Conservation (phyloP, 2,113 vertebrate species). For the Toxotes chatareus region DNA sequence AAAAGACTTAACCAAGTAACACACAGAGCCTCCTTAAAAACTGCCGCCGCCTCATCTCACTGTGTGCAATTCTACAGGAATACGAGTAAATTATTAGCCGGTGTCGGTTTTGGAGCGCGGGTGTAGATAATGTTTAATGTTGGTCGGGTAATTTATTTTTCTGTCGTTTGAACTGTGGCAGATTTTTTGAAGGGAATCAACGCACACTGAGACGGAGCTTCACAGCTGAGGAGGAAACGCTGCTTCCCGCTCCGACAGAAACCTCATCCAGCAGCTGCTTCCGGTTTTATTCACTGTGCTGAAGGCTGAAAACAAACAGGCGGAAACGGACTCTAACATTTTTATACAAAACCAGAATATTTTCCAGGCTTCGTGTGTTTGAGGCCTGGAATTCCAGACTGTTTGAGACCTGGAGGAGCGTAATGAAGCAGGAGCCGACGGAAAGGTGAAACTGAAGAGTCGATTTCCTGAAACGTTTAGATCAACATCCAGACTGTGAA, state of each 20-base stretch:
- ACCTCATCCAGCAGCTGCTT: neutral
- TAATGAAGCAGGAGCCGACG: neutral
- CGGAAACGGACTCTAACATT: neutral
- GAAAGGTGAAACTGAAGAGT: neutral
- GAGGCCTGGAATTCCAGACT: neutral
- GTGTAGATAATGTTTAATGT: slow-evolving; percentile 30
- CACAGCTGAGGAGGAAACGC: too few species aligned
- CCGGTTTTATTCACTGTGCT: neutral
- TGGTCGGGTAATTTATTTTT: slow-evolving; percentile 67
- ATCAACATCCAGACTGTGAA: slow-evolving; percentile 5
- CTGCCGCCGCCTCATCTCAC: slow-evolving; percentile 75
- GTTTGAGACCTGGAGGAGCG: neutral
- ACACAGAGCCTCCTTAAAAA: slow-evolving; percentile 81
- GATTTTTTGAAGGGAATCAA: slow-evolving; percentile 26
- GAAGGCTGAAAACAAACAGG: neutral
- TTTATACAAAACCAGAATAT: slow-evolving; percentile 34
- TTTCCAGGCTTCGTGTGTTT: slow-evolving; percentile 2
- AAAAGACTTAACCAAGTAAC: slow-evolving; percentile 40
- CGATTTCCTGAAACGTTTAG: neutral
- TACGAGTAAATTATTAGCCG: slow-evolving; percentile 72
- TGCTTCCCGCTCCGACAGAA: neutral
- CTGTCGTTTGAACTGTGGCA: slow-evolving; percentile 25
- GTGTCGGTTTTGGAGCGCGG: slow-evolving; percentile 69
- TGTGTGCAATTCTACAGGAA: slow-evolving; percentile 85
- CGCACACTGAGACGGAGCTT: neutral